Conservation (phyloP, 92 coral and sea anemone genomes). For the Nematostella vectensis region DNA sequence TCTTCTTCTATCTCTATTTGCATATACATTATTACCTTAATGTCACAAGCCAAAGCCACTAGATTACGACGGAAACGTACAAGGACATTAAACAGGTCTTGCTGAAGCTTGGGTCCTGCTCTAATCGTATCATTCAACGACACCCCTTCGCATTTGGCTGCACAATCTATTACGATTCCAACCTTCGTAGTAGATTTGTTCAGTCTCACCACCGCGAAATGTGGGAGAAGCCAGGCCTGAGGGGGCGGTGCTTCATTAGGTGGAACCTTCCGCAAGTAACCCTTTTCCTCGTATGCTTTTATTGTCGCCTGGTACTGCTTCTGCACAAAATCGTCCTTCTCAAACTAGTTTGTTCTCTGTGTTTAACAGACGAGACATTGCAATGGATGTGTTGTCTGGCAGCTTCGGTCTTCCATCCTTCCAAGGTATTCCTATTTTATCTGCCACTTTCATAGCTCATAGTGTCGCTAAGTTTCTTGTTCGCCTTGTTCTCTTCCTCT, state of each 20-base stretch:
- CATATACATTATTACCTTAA: constrained; percentile 44
- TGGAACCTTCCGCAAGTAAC: constrained; percentile 30
- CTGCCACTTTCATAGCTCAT: constrained; percentile 10
- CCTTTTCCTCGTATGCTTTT: constrained; percentile 23
- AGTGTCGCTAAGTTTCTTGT: constrained; percentile 30
- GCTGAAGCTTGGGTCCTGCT: constrained; percentile 46
- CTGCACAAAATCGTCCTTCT: constrained; percentile 20
- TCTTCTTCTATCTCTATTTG: constrained; percentile 20
- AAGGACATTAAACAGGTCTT: constrained; percentile 43
- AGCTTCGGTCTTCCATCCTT: constrained; percentile 27
- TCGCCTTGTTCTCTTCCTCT: too few species aligned
- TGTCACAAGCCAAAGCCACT: constrained; percentile 33
- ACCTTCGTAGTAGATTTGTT: constrained; percentile 54
- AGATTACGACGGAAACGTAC: constrained; percentile 34
- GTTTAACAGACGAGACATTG: constrained; percentile 13
- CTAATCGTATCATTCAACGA: constrained; percentile 43
- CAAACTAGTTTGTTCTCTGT: constrained; percentile 33
- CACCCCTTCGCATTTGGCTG: constrained; percentile 32
- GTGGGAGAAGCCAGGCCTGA: constrained; percentile 39
- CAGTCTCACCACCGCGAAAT: constrained; percentile 46
- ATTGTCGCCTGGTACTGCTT: constrained; percentile 23
- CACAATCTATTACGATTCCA: constrained; percentile 37
- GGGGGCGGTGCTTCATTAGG: constrained; percentile 25
- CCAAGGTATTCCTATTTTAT: constrained; percentile 38
- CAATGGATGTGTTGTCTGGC: constrained; percentile 19